Base-by-base conservation (phyloP, 2,888 invertebrate species). In the Melanostoma scalare region DNA sequence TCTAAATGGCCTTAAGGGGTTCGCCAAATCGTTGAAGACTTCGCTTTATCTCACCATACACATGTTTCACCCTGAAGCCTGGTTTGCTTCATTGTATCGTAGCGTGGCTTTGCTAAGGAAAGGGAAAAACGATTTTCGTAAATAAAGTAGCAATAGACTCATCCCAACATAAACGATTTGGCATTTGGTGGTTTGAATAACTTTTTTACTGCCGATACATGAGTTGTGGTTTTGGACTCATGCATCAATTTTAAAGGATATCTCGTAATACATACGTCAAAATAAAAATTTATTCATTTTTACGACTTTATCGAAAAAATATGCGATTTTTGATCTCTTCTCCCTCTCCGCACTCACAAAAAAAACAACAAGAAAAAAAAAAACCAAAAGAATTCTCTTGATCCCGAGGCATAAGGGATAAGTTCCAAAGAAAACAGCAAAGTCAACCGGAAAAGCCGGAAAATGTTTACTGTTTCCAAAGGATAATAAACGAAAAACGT, bases 371-470 rank as follows among this genome's bases (percentile, higher is more conserved):
- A 33, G 33, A 3, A 56, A 33, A 30, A n/a, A 35, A 8, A 5
- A 3, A 10, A 2, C 40, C 6, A 46, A 33, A 31, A 38, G 36
- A 6, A 44, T 55, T 36, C 10, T 61, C 40, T 2, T 6, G 31
- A 58, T 10, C n/a, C 1, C 2, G 36, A 9, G 1, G n/a, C 40
- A n/a, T 38, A 20, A 10, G 8, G 8, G 5, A 9, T 40, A 40
- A 35, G 9, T 8, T 3, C 4, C 3, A 40, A 38, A 10, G n/a
- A 36, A 20, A 31, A 20, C 31, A 6, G 35, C 56, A 56, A 63
- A 76, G 55, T 68, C 73, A 79, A 73, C 79, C 55, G 73, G 68
- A 79, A 73, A 73, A 79, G 68, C 20, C 73, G 73, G 79, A 79
- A 78, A 78, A 79, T 79, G 48, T 79, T 79, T 79, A 79, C 68